These are phyloP conservation scores for Peromyscus leucopus DNA, from an alignment of 2,113 vertebrate species.

Conservation along the genomic window DNA sequence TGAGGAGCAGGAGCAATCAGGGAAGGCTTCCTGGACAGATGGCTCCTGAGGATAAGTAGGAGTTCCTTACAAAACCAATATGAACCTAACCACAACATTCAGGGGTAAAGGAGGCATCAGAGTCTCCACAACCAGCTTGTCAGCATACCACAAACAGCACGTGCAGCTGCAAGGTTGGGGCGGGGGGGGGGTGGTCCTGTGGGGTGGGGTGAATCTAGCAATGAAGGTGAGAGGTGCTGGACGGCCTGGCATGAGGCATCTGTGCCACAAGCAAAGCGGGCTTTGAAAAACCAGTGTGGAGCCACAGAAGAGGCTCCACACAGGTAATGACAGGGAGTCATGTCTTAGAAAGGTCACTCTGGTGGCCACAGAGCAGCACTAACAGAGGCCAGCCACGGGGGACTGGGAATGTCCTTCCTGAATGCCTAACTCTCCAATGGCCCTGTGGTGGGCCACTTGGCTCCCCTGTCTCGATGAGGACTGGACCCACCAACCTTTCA, in stretches of 20 bases:
- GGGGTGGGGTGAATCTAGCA: accelerated
- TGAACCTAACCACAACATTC: not conserved
- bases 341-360: not conserved
- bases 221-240: accelerated
- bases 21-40: conserved; percentile 20
- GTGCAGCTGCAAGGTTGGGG: accelerated
- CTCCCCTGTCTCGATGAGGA: too few relatives aligned
- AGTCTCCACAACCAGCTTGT: accelerated
- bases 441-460: not conserved
- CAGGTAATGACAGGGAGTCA: not conserved
- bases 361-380: not conserved
- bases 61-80: not conserved
- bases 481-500: accelerated
- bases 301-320: too few relatives aligned
- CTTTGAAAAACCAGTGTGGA: not conserved
- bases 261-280: accelerated
- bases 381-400: too few relatives aligned
- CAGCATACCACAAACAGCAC: too few relatives aligned
- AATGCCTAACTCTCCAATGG: not conserved
- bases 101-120: accelerated
- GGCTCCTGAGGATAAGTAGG: not conserved
- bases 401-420: not conserved
- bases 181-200: accelerated
- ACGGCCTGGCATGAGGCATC: accelerated
- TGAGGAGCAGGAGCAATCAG: not conserved